Conservation (phyloP, 1,140 invertebrate species). For the Trichonephila inaurata region DNA sequence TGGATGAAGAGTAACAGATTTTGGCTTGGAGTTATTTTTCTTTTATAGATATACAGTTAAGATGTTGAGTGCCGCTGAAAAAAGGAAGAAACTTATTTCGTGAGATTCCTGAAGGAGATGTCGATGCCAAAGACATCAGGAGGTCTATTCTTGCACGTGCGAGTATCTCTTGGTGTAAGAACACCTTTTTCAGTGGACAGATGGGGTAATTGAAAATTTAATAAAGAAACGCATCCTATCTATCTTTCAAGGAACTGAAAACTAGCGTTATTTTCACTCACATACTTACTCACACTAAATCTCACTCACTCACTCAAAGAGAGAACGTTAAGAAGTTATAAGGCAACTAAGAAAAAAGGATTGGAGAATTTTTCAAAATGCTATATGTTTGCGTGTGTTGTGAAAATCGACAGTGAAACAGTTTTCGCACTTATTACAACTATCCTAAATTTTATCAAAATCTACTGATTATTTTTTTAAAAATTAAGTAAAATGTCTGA, state of each 20-base stretch:
- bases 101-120: constrained; percentile 26
- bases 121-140: constrained; percentile 16
- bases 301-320: too few relatives aligned
- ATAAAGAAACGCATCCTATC: background rate
- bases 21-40: constrained; percentile 54
- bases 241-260: background rate
- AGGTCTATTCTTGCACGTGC: background rate
- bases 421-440: too few relatives aligned
- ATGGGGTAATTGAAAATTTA: background rate
- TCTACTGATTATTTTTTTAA: too few relatives aligned
- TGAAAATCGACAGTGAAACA: too few relatives aligned
- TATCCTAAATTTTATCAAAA: too few relatives aligned
- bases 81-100: background rate
- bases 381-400: too few relatives aligned
- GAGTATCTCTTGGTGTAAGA: background rate
- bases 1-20: constrained; percentile 64
- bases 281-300: too few relatives aligned
- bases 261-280: too few relatives aligned
- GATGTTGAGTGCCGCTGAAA: background rate
- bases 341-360: too few relatives aligned
- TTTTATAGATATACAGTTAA: constrained; percentile 56
- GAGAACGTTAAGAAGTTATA: too few relatives aligned
- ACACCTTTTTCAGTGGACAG: background rate
- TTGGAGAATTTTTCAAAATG: too few relatives aligned
- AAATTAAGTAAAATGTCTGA: too few relatives aligned